A percentile compares a stretch with the other conserved stretches of the same genome.
These are phyloP conservation scores for Empidonax traillii DNA, from an alignment of 2,113 vertebrate species.

Conservation along the genomic window DNA sequence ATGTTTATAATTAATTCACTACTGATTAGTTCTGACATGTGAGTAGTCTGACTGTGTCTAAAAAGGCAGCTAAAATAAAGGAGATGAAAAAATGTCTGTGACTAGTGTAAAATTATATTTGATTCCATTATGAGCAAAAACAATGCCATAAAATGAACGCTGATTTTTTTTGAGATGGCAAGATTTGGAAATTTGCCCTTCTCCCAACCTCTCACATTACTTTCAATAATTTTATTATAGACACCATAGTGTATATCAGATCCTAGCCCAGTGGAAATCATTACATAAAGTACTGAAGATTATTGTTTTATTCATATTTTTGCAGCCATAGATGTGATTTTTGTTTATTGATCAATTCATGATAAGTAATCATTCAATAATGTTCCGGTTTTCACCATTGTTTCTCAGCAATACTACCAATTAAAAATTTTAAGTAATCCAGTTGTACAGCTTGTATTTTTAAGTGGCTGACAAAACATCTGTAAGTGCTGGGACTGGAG, in stretches of 20 bases:
- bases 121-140: neutral
- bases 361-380: neutral
- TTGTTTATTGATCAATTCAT: neutral
- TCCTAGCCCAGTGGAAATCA: neutral
- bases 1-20: slow-evolving; percentile 40
- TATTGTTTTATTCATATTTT: neutral
- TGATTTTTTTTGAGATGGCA: neutral
- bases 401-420: neutral
- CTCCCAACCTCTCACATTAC: neutral
- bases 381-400: neutral
- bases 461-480: neutral
- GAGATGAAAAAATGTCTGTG: neutral
- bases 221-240: neutral
- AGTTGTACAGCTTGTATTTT: neutral
- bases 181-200: neutral
- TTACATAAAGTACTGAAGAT: neutral
- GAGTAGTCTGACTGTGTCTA: fast-evolving
- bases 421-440: neutral
- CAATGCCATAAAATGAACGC: neutral
- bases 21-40: neutral
- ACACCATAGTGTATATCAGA: neutral
- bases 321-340: neutral
- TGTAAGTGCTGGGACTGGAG: neutral
- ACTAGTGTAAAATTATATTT: neutral
- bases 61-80: neutral